These are phyloP conservation scores for Rhyacophila brunnea DNA, from an alignment of 1,140 invertebrate species.

Conservation along the genomic window DNA sequence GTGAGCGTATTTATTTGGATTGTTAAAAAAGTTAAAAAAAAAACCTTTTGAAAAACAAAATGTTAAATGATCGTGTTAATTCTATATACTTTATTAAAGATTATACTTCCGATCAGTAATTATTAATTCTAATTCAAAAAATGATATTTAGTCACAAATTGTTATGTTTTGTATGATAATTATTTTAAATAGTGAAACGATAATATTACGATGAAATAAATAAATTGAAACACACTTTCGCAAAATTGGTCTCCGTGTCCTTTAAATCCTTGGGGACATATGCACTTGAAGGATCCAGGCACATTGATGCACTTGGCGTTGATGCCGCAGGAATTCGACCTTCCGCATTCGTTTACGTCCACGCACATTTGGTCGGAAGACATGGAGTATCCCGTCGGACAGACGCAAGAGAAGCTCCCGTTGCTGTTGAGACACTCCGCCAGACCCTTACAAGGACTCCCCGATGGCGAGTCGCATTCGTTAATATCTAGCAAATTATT, in stretches of 20 bases:
- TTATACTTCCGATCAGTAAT: no score
- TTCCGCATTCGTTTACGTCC: constrained; percentile 85
- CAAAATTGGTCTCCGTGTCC: constrained; percentile 73
- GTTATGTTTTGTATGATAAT: constrained; percentile 38
- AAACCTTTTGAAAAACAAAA: neutral
- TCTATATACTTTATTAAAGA: neutral
- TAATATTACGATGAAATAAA: constrained; percentile 36
- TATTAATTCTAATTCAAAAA: no score
- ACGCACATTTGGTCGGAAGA: constrained; percentile 72
- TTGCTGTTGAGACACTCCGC: constrained; percentile 73
- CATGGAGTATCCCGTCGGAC: constrained; percentile 62
- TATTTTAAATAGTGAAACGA: constrained; percentile 30
- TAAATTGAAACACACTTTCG: constrained; percentile 70
- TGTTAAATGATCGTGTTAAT: neutral
- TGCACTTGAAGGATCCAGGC: constrained; percentile 85
- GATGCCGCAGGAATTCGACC: constrained; percentile 72
- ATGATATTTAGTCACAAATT: constrained; percentile 10
- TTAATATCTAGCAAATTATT: constrained; percentile 37
- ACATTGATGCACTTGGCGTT: constrained; percentile 82
- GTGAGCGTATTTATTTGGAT: neutral
- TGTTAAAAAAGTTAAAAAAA: neutral
- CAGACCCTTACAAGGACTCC: constrained; percentile 66
- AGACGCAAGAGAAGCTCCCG: constrained; percentile 73
- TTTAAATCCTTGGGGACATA: constrained; percentile 77
- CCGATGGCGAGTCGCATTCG: constrained; percentile 37